Conservation (phyloP, 2,113 vertebrate genomes). For the Acanthochromis polyacanthus region DNA sequence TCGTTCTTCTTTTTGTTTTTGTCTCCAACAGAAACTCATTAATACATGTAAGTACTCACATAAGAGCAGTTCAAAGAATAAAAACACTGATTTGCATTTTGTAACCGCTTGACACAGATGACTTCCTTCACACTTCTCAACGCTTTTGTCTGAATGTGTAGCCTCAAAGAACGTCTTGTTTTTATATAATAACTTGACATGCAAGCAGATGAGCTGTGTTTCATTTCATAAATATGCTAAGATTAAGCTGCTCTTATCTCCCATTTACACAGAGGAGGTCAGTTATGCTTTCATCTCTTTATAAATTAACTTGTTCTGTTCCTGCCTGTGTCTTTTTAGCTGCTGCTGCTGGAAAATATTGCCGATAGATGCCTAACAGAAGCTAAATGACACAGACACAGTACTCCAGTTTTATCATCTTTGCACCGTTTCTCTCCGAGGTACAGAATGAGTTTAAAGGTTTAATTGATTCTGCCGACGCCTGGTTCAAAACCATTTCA, state of each 20-base stretch:
- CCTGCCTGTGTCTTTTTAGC: constrained; percentile 25
- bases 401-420: constrained; percentile 45
- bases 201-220: constrained; percentile 14
- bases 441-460: constrained; percentile 58
- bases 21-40: constrained; percentile 12
- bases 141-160: constrained; percentile 15
- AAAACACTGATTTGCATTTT: constrained; percentile 29
- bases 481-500: constrained; percentile 33
- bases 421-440: constrained; percentile 33
- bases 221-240: constrained; percentile 14
- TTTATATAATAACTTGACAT: constrained; percentile 12
- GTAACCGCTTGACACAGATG: constrained; percentile 30
- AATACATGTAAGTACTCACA: neutral
- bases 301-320: constrained; percentile 28
- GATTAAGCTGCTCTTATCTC: constrained; percentile 43
- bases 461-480: constrained; percentile 55
- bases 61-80: constrained; percentile 7
- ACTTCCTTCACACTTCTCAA: neutral
- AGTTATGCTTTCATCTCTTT: constrained; percentile 36
- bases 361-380: constrained; percentile 24
- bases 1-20: neutral
- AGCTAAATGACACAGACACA: constrained; percentile 49
- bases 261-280: constrained; percentile 36
- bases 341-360: constrained; percentile 29
- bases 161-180: neutral